phyloP scores from a whole-genome alignment of 2,113 vertebrate genomes.

The Pampusana beccarii region DNA sequence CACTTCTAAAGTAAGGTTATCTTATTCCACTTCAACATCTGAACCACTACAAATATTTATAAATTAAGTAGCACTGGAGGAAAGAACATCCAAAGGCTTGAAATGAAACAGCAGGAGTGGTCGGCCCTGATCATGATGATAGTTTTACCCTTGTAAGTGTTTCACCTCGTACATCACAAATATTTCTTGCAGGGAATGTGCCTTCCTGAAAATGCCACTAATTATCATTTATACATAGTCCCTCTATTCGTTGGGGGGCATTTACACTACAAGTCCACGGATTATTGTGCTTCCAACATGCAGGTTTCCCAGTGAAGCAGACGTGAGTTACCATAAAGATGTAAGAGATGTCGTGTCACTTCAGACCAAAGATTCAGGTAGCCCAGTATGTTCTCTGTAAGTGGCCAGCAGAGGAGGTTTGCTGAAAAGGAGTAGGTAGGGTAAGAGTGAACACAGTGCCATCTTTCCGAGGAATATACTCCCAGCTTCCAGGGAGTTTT shows the following conservation, averaged over 20 bases:
- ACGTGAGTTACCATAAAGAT: neutral
- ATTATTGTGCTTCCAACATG: neutral
- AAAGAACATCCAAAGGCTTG: neutral
- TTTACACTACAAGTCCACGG: neutral
- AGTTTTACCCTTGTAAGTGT: neutral
- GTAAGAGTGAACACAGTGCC: neutral
- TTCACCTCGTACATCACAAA: neutral
- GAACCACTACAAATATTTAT: constrained; percentile 31
- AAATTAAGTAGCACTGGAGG: neutral
- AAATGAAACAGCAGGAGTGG: neutral
- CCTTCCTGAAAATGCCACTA: neutral
- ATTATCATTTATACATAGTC: accelerated
- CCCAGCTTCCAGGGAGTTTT: neutral
- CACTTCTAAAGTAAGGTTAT: neutral
- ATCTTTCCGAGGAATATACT: neutral
- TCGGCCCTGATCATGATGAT: neutral
- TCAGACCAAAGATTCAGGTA: neutral
- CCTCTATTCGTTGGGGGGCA: neutral
- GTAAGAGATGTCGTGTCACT: neutral
- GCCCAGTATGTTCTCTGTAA: neutral
- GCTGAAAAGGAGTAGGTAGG: neutral
- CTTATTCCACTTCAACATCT: neutral
- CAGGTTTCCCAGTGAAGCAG: neutral
- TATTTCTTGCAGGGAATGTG: neutral
- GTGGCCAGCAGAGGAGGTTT: neutral